phyloP scores from a whole-genome alignment of 2,797 vertebrate genomes.

The Taenioides sp. region DNA sequence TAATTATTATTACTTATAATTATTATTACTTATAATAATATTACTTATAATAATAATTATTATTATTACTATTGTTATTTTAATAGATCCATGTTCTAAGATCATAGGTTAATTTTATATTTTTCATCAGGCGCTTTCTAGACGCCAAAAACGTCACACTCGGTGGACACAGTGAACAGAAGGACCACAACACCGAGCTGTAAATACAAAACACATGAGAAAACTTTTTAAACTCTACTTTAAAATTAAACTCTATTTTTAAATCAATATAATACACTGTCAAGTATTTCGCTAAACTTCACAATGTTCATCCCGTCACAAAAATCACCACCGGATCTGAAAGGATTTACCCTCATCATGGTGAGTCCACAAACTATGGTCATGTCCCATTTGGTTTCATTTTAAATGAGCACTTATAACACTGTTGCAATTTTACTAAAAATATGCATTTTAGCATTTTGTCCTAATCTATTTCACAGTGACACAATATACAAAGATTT shows the following conservation, averaged over 20 bases:
- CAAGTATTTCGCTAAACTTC: neutral
- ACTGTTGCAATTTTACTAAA: too few relatives aligned
- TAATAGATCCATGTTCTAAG: too few relatives aligned
- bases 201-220: conserved; percentile 29
- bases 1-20: too few relatives aligned
- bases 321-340: conserved; percentile 55
- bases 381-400: conserved; percentile 10
- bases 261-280: neutral
- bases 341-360: conserved; percentile 77
- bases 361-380: conserved; percentile 54
- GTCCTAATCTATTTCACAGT: too few relatives aligned
- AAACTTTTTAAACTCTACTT: conserved; percentile 8
- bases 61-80: too few relatives aligned
- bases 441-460: too few relatives aligned
- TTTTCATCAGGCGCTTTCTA: conserved; percentile 35
- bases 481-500: too few relatives aligned
- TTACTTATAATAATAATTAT: too few relatives aligned
- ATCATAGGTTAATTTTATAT: neutral
- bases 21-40: too few relatives aligned
- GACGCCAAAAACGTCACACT: conserved; percentile 31
- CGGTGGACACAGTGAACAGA: conserved; percentile 16
- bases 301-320: conserved; percentile 87
- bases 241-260: neutral
- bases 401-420: neutral
- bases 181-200: conserved; percentile 27